Evolutionary conservation across 2,113 vertebrate genomes (phyloP).

Genomic region (Bos javanicus): DNA sequence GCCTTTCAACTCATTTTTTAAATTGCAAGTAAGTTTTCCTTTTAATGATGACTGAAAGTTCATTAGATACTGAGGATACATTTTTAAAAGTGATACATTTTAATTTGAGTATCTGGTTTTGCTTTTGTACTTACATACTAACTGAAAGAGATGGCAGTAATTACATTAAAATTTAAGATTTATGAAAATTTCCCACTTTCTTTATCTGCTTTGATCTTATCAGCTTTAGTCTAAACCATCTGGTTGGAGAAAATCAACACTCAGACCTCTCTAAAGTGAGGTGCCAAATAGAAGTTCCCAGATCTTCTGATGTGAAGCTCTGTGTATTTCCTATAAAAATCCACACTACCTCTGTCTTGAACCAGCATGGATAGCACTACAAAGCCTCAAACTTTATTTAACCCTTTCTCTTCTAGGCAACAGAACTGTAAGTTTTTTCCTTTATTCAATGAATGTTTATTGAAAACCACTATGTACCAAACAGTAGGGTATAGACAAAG

Average conservation of each 20-base stretch:
- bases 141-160: neutral
- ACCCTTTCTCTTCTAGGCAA: neutral
- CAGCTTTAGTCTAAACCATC: neutral
- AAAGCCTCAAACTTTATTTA: neutral
- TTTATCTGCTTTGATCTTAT: neutral
- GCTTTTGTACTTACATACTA: neutral
- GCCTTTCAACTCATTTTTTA: neutral
- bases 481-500: neutral
- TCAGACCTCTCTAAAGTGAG: neutral
- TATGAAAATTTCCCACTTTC: neutral
- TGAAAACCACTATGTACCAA: neutral
- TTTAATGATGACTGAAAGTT: slow-evolving; percentile 5
- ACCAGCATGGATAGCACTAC: neutral
- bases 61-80: neutral
- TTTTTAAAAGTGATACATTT: slow-evolving; percentile 19
- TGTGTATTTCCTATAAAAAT: neutral
- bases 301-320: neutral
- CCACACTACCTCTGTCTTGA: neutral
- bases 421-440: neutral
- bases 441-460: neutral
- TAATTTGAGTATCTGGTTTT: slow-evolving; percentile 6
- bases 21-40: neutral
- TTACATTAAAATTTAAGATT: neutral
- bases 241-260: neutral
- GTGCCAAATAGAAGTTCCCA: neutral